Evolutionary conservation across 2,113 vertebrate species (phyloP).

Genomic region (Phylloscopus whistleri): DNA sequence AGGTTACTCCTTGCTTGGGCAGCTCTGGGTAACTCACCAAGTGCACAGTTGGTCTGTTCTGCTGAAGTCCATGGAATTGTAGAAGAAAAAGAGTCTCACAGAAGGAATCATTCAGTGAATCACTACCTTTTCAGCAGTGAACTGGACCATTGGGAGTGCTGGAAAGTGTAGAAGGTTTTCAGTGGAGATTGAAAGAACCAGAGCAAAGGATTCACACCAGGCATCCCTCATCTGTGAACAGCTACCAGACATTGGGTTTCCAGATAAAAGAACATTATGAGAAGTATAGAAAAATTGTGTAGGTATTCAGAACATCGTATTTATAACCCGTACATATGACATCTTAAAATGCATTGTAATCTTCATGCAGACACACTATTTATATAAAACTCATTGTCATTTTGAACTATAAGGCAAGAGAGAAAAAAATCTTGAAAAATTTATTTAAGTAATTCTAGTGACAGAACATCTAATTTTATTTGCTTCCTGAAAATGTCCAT

Average conservation of each 20-base stretch:
- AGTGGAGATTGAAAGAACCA: neutral
- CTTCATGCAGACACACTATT: neutral
- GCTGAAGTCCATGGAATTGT: neutral
- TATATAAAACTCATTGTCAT: neutral
- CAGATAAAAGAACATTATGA: neutral
- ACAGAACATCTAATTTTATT: neutral
- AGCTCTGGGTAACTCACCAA: neutral
- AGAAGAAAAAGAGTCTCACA: neutral
- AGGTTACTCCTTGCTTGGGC: neutral
- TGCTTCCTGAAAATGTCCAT: neutral
- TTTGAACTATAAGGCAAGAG: neutral
- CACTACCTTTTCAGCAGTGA: neutral
- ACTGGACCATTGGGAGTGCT: rapidly evolving
- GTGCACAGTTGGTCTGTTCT: neutral
- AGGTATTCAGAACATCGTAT: neutral
- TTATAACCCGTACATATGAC: neutral
- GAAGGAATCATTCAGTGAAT: neutral
- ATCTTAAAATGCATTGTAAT: neutral
- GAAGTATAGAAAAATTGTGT: neutral
- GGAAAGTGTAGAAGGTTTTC: neutral
- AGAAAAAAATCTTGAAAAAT: neutral
- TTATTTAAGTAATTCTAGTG: neutral
- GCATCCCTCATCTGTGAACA: neutral
- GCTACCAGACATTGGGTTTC: neutral
- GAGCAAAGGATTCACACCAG: neutral